A percentile compares a stretch with the other conserved stretches of the same genome.
These are phyloP conservation scores for Lineus longissimus DNA, from an alignment of 1,140 invertebrate species.

Conservation along the genomic window DNA sequence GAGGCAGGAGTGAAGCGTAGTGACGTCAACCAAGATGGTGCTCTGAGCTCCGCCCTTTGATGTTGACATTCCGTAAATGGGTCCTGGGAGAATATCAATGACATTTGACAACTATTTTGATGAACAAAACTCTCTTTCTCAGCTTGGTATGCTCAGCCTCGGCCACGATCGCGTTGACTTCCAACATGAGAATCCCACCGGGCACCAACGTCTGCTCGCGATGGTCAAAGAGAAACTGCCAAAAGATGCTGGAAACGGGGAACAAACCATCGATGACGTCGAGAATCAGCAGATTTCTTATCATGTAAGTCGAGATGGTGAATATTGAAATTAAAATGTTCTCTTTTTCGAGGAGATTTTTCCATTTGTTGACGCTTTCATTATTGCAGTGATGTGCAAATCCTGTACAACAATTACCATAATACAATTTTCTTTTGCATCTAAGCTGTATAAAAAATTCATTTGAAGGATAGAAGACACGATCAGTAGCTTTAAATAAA, in stretches of 20 bases:
- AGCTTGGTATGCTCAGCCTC: slow-evolving; percentile 43
- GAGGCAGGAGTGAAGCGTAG: no score
- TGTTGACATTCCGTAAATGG: not conserved
- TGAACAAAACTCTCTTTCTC: slow-evolving; percentile 10
- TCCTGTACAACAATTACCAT: no score
- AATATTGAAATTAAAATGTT: no score
- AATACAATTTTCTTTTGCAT: no score
- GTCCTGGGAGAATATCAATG: not conserved
- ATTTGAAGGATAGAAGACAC: no score
- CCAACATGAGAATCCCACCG: slow-evolving; percentile 34
- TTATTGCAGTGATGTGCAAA: no score
- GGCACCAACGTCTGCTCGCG: slow-evolving; percentile 22
- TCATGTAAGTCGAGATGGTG: no score
- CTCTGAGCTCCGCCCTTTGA: not conserved
- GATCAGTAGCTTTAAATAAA: no score
- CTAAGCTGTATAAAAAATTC: no score
- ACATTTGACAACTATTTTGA: slow-evolving; percentile 5
- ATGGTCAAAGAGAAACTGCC: slow-evolving; percentile 25
- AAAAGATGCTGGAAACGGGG: not conserved
- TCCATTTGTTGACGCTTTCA: no score
- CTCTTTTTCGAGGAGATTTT: no score
- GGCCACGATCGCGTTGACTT: slow-evolving; percentile 38
- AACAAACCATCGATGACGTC: slow-evolving; percentile 3
- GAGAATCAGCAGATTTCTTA: slow-evolving; percentile 8
- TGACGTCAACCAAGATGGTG: not conserved